A percentile compares a stretch with the other conserved stretches of the same genome.
phyloP scores from a whole-genome alignment of 1,140 invertebrate genomes.

The Saccostrea echinata region DNA sequence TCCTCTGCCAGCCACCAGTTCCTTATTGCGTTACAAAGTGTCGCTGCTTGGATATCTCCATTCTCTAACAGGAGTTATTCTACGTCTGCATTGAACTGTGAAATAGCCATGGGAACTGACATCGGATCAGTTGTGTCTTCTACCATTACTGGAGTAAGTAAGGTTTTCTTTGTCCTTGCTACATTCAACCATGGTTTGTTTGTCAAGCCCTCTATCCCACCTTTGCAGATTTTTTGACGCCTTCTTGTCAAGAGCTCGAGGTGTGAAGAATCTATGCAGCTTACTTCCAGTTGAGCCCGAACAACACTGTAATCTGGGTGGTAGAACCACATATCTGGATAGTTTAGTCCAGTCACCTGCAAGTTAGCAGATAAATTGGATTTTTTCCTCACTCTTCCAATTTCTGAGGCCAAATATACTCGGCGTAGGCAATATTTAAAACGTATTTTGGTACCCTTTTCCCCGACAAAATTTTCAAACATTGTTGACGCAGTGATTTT shows the following conservation, averaged over 20 bases:
- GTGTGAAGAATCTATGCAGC: constrained; percentile 56
- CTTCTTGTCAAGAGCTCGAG: constrained; percentile 47
- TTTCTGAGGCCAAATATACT: constrained; percentile 6
- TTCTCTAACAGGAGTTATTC: too few species aligned
- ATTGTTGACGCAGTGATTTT: not conserved
- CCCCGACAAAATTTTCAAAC: not conserved
- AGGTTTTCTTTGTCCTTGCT: constrained; percentile 45
- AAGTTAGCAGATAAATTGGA: too few species aligned
- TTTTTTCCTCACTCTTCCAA: not conserved
- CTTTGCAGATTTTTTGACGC: constrained; percentile 51
- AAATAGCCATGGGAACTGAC: too few species aligned
- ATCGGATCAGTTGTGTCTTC: too few species aligned
- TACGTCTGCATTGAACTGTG: too few species aligned
- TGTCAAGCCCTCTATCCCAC: constrained; percentile 54
- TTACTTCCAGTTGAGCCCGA: constrained; percentile 50
- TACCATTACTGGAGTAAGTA: constrained; percentile 47
- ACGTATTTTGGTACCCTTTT: not conserved
- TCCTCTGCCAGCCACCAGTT: too few species aligned
- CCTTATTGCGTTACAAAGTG: too few species aligned
- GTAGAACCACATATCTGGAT: too few species aligned
- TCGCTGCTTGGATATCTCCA: too few species aligned
- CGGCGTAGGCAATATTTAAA: constrained; percentile 1
- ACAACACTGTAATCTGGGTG: constrained; percentile 16
- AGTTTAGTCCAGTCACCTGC: too few species aligned
- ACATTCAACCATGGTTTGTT: constrained; percentile 47